Conservation (phyloP, 2,113 vertebrate genomes). For the human (Homo sapiens) region DNA sequence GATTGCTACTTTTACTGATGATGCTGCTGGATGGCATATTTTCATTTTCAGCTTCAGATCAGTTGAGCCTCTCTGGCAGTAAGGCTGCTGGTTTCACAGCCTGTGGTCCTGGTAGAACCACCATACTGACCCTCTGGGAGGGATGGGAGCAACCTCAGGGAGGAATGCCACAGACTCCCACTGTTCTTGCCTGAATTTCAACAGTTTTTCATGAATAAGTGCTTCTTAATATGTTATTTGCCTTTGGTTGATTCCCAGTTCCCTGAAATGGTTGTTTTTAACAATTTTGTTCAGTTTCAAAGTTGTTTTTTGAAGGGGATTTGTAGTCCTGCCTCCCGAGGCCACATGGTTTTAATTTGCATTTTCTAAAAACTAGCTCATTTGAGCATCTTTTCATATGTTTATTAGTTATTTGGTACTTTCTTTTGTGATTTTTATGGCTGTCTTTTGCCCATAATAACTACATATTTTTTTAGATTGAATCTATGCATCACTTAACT, state of each 20-base stretch:
- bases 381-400: neutral
- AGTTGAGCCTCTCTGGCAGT: neutral
- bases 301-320: neutral
- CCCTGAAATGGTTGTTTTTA: neutral
- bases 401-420: neutral
- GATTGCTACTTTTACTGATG: neutral
- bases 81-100: neutral
- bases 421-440: slow-evolving; percentile 14
- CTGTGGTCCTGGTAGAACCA: neutral
- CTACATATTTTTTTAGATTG: neutral
- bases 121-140: neutral
- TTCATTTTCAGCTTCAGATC: neutral
- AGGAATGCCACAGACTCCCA: neutral
- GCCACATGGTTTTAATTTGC: neutral
- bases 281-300: neutral
- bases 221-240: slow-evolving; percentile 29
- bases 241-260: neutral
- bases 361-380: neutral
- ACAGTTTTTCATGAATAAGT: neutral
- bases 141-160: neutral
- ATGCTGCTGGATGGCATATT: neutral
- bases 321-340: neutral
- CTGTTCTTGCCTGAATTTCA: neutral
- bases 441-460: neutral
- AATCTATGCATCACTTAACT: neutral